phyloP scores from a whole-genome alignment of 2,888 invertebrate species.

The Seladonia tumulorum region DNA sequence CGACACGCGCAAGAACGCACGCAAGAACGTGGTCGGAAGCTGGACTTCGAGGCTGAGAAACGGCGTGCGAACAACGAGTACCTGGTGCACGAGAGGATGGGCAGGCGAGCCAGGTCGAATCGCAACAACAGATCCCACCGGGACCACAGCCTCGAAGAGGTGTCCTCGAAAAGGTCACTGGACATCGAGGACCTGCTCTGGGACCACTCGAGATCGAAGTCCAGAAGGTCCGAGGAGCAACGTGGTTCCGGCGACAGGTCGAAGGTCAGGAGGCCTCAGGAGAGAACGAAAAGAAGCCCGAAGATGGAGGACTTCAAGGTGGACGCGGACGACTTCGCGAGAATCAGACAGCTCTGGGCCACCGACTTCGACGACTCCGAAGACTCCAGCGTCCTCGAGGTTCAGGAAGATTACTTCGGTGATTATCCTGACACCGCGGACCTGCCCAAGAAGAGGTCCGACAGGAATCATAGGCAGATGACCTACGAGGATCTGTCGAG shows the following conservation, averaged over 20 bases:
- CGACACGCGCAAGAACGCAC: constrained; percentile 77
- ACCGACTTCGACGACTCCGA: constrained; percentile 67
- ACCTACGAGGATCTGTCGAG: constrained; percentile 75
- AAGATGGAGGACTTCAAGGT: constrained; percentile 77
- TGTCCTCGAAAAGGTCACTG: constrained; percentile 44
- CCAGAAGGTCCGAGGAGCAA: constrained; percentile 30
- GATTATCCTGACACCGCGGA: constrained; percentile 75
- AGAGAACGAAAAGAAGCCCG: constrained; percentile 66
- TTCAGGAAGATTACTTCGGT: constrained; percentile 78
- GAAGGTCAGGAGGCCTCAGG: constrained; percentile 26
- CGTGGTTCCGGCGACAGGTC: constrained; percentile 13
- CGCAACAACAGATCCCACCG: constrained; percentile 54
- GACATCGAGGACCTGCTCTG: constrained; percentile 59
- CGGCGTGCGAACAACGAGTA: constrained; percentile 80
- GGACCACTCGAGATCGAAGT: constrained; percentile 39
- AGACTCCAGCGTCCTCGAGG: constrained; percentile 65
- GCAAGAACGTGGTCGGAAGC: constrained; percentile 76
- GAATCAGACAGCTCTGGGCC: constrained; percentile 70
- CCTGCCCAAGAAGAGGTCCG: constrained; percentile 71
- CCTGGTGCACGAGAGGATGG: constrained; percentile 77
- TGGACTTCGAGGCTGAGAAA: constrained; percentile 77
- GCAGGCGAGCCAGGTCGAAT: constrained; percentile 76
- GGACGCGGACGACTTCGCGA: constrained; percentile 74
- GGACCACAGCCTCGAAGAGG: constrained; percentile 62
- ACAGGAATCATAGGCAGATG: constrained; percentile 41